Evolutionary conservation across 2,888 invertebrate species (phyloP).

Genomic region (Andrena marginata): DNA sequence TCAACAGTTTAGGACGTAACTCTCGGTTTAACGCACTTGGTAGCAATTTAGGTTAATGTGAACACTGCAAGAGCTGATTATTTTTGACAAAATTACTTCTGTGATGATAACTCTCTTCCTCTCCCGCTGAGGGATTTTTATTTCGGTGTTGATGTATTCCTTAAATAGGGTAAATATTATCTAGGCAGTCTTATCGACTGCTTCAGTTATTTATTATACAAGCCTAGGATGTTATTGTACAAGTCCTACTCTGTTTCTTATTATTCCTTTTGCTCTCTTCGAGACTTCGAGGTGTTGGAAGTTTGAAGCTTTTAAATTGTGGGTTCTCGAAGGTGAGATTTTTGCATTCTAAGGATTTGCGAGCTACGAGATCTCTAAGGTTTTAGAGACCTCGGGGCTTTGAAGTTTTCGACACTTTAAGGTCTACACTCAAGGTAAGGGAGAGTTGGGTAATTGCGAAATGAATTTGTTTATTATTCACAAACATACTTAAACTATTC

Average conservation of each 20-base stretch:
- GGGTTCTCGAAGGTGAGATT: background rate
- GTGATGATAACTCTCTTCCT: too few species aligned
- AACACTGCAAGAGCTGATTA: too few species aligned
- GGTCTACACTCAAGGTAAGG: too few species aligned
- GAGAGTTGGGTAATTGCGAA: too few species aligned
- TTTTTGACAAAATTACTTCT: too few species aligned
- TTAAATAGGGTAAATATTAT: too few species aligned
- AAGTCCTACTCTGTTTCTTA: background rate
- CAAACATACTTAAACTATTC: too few species aligned
- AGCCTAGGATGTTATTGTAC: background rate
- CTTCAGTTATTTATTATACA: background rate
- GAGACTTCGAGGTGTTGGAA: background rate
- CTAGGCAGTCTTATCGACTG: too few species aligned
- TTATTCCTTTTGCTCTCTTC: background rate
- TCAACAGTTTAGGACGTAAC: background rate
- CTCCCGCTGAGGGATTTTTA: too few species aligned
- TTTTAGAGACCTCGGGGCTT: background rate
- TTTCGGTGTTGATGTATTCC: too few species aligned
- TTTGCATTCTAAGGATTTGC: background rate
- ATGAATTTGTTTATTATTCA: too few species aligned
- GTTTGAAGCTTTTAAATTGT: background rate
- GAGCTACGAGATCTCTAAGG: background rate
- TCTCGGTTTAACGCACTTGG: background rate
- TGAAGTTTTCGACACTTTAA: background rate
- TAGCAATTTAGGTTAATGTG: too few species aligned